Base-by-base conservation (phyloP, 2,797 vertebrate genomes). In the Urosaurus nigricauda region DNA sequence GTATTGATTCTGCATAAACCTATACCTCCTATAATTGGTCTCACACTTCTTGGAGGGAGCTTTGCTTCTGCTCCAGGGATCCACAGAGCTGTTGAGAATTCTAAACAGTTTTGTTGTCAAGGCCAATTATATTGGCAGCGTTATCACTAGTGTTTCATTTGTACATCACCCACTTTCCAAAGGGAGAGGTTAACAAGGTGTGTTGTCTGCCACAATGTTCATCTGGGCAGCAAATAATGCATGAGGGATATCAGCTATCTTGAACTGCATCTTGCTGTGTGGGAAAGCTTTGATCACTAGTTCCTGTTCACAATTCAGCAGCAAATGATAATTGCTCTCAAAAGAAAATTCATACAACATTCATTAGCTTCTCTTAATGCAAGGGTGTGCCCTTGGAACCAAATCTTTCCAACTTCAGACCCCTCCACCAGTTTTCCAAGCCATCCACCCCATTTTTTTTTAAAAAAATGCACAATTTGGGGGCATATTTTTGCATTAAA, bases 71-170 rank as follows among this genome's bases (percentile, higher is more conserved):
- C 83, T 79, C 32, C 75, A 92, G 80, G 91, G 88, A 84, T 77
- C 86, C 88, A 35, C 83, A 79, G 24, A 82, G n/a, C 88, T 56
- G 12, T 21, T 0, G 75, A 88, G 91, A 91, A 90, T 93, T 91
- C 91, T 86, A 87, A 88, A 47, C 4, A 90, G 89, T n/a, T 93
- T 83, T 86, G 90, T 87, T 85, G 86, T 85, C 89, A 90, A 86
- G 87, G 80, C 3, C 85, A 94, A 87, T 86, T 87, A 85, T 60
- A 81, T 5, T 5, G 9, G n/a, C 40, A 93, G n/a, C 0, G 17
- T 70, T 82, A 68, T 71, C 68, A n/a, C 43, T 26, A 13, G 24
- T 0, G 0, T 75, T 79, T 74, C 75, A 40, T 51, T 70, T 56
- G 21, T 32, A 17, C 4, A 24, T 16, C 3, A 7, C 79, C 32